Base-by-base conservation (phyloP, 2,797 vertebrate genomes). In the Centroberyx gerrardi region DNA sequence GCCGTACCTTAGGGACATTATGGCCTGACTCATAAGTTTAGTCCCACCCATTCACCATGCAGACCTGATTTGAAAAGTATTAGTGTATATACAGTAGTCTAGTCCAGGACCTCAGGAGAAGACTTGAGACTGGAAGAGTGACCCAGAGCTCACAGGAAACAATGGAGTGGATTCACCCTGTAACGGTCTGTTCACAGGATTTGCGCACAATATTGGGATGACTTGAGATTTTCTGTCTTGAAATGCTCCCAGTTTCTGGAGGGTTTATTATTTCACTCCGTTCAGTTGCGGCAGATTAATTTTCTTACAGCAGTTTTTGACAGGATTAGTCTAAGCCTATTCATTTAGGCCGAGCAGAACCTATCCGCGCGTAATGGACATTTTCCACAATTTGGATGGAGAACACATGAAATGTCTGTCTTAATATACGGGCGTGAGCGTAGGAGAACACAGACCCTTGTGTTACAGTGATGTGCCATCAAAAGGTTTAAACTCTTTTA, bases 301-400 rank as follows among this genome's bases (percentile, higher is more conserved):
- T 83, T 81, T 75, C 64, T 44, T 17, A 31, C 60, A 62, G 62
- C 62, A 73, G 56, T 71, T 51, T 73, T 68, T 80, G 75, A 79
- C 72, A 74, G 81, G 86, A 84, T 89, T 88, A 74, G 44, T 75
- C 53, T 69, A 87, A 84, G 80, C 77, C 83, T 84, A 49, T 88
- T 83, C 29, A 76, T 80, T 83, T 70, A 62, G 68, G 38, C 55
- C 62, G 60, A 88, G 80, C 90, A 81, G 70, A 86, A 80, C 84
- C 68, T 75, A 58, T n/a, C 71, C 49, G 55, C 83, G 80, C n/a
- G n/a, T 82, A 84, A 88, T 86, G 64, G 82, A 76, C 70, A 65
- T 85, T 83, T 77, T 85, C 67, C 51, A 13, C 85, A 67, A 63
- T 73, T 76, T 27, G 22, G 53, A 62, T 68, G 0, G 5, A 78